Evolutionary conservation across 2,797 vertebrate species (phyloP), one percentile per base, ranked within the genome.

Genomic region (Notolabrus celidotus): DNA sequence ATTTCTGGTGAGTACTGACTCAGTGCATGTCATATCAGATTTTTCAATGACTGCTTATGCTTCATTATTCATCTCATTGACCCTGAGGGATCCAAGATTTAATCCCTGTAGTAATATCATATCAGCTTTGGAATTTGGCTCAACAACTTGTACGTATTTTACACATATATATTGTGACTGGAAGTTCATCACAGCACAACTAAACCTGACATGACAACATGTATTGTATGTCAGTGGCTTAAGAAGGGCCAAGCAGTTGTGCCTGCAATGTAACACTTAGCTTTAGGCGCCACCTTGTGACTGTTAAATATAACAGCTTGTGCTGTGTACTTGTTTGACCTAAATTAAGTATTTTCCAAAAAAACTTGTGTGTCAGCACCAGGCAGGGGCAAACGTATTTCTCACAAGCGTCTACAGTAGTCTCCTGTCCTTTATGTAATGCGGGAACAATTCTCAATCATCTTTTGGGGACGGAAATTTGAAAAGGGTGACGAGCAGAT

Each of bases 261-360:
- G 5, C 7, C 29, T 31, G 29, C 29, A 31, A 29, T 8, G 1
- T 31, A 31, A 31, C 29, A 31, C 29, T 31, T 6, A 31, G 29
- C 3, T 31, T 31, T 6, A 7, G 29, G 29, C 67, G 89, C 83
- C 93, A 86, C 57, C 91, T 72, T 73, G 85, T 87, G 92, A 79
- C 23, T 12, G 4, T 43, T 22, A 7, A 4, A 1, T 5, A 10
- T 7, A 77, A 38, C 0, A 33, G 1, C 14, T 8, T 4, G 3
- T 41, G 16, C 6, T 15, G 33, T 33, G 0, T n/a, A 9, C 31
- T 67, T 22, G 22, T 19, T 5, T 79, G 70, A 74, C 59, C 61
- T 66, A 53, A 66, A 76, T 83, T 62, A 59, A 16, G 23, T 77
- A 56, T 82, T 87, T 81, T 76, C 27, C 22, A 59, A 51, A 19